phyloP scores from a whole-genome alignment of 2,113 vertebrate species.

The Bombycilla garrulus region DNA sequence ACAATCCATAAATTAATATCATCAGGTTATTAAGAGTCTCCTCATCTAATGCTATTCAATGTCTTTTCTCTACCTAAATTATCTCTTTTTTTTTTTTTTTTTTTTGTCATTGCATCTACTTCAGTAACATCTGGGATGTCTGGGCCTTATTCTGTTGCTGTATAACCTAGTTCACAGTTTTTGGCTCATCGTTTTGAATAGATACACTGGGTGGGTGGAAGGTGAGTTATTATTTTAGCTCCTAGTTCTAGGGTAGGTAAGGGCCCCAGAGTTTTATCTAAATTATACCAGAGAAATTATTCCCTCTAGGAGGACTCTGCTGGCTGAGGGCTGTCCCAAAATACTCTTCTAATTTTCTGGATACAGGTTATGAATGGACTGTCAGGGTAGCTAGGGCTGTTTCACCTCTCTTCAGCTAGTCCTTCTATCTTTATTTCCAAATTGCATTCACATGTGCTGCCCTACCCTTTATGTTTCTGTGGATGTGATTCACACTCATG shows the following conservation, averaged over 20 bases:
- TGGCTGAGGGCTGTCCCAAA: conserved; percentile 9
- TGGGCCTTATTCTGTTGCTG: background rate
- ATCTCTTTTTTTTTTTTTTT: background rate
- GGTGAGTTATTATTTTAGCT: conserved; percentile 59
- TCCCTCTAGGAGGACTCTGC: conserved; percentile 15
- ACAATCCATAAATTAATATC: background rate
- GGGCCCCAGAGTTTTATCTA: conserved; percentile 52
- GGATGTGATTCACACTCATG: background rate
- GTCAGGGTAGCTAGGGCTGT: background rate
- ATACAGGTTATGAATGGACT: background rate
- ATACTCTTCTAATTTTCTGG: background rate
- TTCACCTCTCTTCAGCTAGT: background rate
- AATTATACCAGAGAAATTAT: conserved; percentile 23
- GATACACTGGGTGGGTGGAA: background rate
- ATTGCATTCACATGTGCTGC: background rate
- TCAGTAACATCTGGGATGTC: conserved; percentile 4
- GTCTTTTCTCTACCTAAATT: background rate
- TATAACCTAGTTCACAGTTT: conserved; percentile 39
- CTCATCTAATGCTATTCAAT: background rate
- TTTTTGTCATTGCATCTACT: background rate
- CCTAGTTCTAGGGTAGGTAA: conserved; percentile 55
- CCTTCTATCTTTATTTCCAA: background rate
- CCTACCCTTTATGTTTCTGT: background rate
- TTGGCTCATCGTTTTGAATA: conserved; percentile 8
- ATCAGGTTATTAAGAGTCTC: background rate